phyloP scores from a whole-genome alignment of 2,797 vertebrate species.

The Neosilurus mollespiculum region DNA sequence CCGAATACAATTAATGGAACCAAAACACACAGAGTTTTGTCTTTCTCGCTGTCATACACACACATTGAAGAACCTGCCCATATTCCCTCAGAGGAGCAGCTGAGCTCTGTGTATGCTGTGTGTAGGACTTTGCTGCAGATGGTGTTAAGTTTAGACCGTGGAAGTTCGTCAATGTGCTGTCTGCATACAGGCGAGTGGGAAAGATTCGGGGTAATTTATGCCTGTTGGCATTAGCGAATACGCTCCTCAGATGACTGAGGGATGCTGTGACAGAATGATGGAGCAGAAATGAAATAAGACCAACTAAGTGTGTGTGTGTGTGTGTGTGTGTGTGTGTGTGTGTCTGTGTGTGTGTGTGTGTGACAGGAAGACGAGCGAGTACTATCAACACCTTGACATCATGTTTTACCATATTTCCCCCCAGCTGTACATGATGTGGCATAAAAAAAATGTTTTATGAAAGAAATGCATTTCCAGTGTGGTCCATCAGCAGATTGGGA shows the following conservation, averaged over 20 bases:
- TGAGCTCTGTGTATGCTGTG: constrained; percentile 8
- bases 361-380: constrained; percentile 24
- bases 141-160: constrained; percentile 51
- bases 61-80: constrained; percentile 20
- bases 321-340: constrained; percentile 23
- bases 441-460: constrained; percentile 44
- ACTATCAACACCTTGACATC: constrained; percentile 44
- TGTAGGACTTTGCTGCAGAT: constrained; percentile 39
- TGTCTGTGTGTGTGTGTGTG: constrained; percentile 23
- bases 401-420: constrained; percentile 48
- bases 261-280: constrained; percentile 60
- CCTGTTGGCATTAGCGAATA: constrained; percentile 62
- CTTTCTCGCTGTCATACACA: constrained; percentile 1
- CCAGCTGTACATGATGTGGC: constrained; percentile 29
- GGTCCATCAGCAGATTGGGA: constrained; percentile 44
- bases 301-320: constrained; percentile 42
- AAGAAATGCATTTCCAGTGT: constrained; percentile 35
- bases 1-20: constrained; percentile 21
- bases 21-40: constrained; percentile 21
- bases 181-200: constrained; percentile 47
- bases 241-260: constrained; percentile 51
- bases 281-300: constrained; percentile 52
- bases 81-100: constrained; percentile 16
- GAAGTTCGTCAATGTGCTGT: constrained; percentile 51
- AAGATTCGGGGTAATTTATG: constrained; percentile 58